Conservation (phyloP, 2,888 invertebrate species). For the Plagodis dolabraria region DNA sequence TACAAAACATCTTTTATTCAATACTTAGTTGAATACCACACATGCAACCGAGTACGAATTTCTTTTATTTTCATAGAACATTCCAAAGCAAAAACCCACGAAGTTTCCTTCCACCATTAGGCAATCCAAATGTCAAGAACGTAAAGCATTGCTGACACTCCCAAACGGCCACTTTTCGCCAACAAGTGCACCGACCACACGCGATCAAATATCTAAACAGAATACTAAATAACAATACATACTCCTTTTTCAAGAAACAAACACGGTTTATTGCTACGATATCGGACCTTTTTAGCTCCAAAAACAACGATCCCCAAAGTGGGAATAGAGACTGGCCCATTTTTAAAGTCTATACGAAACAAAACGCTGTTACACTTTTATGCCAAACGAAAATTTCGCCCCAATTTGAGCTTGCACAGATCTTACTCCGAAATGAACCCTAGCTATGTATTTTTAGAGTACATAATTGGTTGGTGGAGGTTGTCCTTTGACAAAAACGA, state of each 20-base stretch:
- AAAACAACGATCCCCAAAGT: conserved; percentile 38
- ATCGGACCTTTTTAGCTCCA: conserved; percentile 37
- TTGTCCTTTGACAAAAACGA: conserved; percentile 55
- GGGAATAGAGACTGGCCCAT: conserved; percentile 38
- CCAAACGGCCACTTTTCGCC: conserved; percentile 31
- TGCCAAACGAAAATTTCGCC: conserved; percentile 49
- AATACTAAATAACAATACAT: conserved; percentile 37
- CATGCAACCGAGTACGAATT: no score
- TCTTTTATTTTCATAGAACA: neutral
- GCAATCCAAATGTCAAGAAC: conserved; percentile 38
- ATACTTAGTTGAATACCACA: no score
- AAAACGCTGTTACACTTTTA: conserved; percentile 54
- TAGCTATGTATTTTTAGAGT: conserved; percentile 23
- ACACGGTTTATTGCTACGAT: conserved; percentile 36
- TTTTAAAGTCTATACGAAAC: conserved; percentile 43
- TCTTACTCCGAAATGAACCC: conserved; percentile 22
- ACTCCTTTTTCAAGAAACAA: conserved; percentile 22
- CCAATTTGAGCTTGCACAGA: conserved; percentile 40
- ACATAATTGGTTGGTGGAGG: conserved; percentile 21
- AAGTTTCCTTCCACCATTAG: conserved; percentile 15
- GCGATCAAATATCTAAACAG: conserved; percentile 35
- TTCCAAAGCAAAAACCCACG: conserved; percentile 5
- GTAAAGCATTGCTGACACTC: conserved; percentile 38
- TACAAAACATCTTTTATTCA: neutral
- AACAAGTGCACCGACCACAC: conserved; percentile 30